These are phyloP conservation scores for Dasyprocta punctata DNA, from an alignment of 2,113 vertebrate species.

Conservation along the genomic window DNA sequence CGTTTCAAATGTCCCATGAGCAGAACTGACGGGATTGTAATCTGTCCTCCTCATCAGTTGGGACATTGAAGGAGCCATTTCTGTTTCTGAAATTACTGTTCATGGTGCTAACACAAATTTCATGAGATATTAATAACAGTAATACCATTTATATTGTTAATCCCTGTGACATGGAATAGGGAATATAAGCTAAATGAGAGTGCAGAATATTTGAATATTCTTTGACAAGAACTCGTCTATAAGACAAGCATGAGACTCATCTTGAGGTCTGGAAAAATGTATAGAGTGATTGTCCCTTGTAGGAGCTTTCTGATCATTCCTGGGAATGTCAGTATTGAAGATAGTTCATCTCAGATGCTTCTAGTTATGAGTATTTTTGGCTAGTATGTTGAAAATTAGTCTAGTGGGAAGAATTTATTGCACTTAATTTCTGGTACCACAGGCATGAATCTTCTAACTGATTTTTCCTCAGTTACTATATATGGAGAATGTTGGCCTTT, in stretches of 20 bases:
- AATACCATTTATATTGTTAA: not conserved
- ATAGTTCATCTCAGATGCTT: not conserved
- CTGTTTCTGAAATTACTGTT: not conserved
- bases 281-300: not conserved
- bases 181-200: not conserved
- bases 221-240: not conserved
- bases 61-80: not conserved
- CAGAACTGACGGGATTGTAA: not conserved
- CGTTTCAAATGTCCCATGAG: not conserved
- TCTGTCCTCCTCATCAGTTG: not conserved
- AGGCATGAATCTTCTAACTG: not conserved
- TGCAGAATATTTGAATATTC: not conserved
- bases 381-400: slow-evolving; percentile 26
- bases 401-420: slow-evolving; percentile 61
- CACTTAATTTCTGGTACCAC: slow-evolving; percentile 48
- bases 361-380: not conserved
- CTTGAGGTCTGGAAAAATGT: not conserved
- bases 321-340: not conserved
- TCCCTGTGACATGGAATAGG: not conserved
- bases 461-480: slow-evolving; percentile 14
- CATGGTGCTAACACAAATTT: not conserved
- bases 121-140: not conserved
- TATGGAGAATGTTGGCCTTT: slow-evolving; percentile 50
- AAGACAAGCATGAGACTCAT: not conserved
- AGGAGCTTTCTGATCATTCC: not conserved